A percentile compares a stretch with the other conserved stretches of the same genome.
Evolutionary conservation across 2,113 vertebrate species (phyloP).

Genomic region (Zeus faber): DNA sequence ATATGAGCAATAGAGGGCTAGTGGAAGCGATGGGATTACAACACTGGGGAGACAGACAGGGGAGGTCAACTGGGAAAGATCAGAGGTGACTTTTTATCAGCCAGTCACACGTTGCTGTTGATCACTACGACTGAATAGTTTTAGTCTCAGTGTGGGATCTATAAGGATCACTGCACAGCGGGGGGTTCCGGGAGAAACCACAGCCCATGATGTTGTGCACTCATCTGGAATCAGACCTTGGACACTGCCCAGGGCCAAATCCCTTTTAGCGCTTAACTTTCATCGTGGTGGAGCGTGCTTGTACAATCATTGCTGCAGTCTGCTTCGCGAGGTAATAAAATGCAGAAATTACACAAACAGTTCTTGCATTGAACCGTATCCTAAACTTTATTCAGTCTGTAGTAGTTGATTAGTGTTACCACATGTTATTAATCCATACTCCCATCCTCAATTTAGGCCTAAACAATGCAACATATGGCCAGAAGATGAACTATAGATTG

Average conservation of each 20-base stretch:
- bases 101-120: slow-evolving; percentile 37
- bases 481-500: slow-evolving; percentile 58
- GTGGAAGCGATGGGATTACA: no score
- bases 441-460: slow-evolving; percentile 14
- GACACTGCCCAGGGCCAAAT: background rate
- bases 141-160: slow-evolving; percentile 9
- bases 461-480: slow-evolving; percentile 52
- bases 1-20: no score
- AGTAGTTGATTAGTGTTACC: slow-evolving; percentile 50
- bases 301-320: slow-evolving; percentile 1
- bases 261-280: slow-evolving; percentile 17
- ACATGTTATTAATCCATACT: slow-evolving; percentile 44
- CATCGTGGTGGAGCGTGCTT: background rate
- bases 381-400: background rate
- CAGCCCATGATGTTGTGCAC: slow-evolving; percentile 11
- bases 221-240: slow-evolving; percentile 30
- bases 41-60: background rate
- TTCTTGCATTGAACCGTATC: background rate
- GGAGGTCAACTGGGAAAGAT: background rate
- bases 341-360: background rate
- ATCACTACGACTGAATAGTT: slow-evolving; percentile 21
- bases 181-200: slow-evolving; percentile 6
- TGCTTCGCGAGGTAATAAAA: slow-evolving; percentile 10
- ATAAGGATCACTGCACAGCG: slow-evolving; percentile 11
- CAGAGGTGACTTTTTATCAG: slow-evolving; percentile 15